Percentiles rank a stretch among this genome's conserved stretches.
These are phyloP conservation scores for Hipparchia semele DNA, from an alignment of 2,888 invertebrate genomes.

Conservation along the genomic window DNA sequence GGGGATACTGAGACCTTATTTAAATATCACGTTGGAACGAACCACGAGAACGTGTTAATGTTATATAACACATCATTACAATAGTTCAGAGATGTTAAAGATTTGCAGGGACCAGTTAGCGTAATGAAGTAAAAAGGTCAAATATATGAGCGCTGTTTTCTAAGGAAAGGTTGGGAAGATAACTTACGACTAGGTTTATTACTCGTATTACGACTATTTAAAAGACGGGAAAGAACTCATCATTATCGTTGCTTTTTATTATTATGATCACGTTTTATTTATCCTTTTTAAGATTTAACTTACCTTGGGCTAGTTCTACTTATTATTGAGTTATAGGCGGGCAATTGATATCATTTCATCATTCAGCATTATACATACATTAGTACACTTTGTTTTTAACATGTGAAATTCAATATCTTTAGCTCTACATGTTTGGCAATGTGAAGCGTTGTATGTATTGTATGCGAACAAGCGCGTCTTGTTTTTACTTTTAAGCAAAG, in stretches of 20 bases:
- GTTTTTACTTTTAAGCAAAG: no score
- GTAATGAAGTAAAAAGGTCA: conserved; percentile 22
- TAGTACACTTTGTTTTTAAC: no score
- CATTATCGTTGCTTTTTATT: background rate
- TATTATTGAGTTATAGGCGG: no score
- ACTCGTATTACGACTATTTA: background rate
- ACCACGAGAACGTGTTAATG: conserved; percentile 21
- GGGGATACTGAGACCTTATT: conserved; percentile 18
- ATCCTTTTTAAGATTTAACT: no score
- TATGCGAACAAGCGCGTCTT: no score
- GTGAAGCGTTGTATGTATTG: no score
- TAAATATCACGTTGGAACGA: conserved; percentile 22
- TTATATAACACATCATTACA: conserved; percentile 26
- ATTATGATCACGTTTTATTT: no score
- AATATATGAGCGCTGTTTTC: conserved; percentile 7
- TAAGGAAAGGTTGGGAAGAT: background rate
- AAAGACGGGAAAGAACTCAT: background rate
- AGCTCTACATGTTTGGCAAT: no score
- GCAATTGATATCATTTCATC: no score
- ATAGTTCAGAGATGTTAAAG: conserved; percentile 20
- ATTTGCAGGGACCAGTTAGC: conserved; percentile 16
- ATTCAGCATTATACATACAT: no score
- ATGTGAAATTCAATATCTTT: no score
- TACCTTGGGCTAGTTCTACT: no score
- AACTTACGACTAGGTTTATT: background rate